Evolutionary conservation across 2,113 vertebrate genomes (phyloP).

Genomic region (Urocitellus parryii): DNA sequence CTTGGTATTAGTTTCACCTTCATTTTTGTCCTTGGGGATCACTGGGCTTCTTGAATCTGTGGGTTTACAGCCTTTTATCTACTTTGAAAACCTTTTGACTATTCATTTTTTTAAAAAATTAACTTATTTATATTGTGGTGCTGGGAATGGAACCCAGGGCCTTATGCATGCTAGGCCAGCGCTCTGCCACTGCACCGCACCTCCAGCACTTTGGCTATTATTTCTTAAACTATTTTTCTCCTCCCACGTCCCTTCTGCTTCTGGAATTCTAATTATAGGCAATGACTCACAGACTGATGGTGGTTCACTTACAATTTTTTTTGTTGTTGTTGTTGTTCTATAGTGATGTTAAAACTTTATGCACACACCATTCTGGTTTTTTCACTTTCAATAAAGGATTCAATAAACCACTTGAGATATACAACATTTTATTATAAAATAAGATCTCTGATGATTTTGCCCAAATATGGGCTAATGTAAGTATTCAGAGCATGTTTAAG

Average conservation of each 20-base stretch:
- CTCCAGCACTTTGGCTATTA: neutral
- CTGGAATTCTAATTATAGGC: neutral
- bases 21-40: neutral
- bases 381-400: neutral
- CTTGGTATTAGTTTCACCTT: neutral
- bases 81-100: neutral
- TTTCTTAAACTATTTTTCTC: constrained; percentile 35
- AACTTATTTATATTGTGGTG: too few relatives aligned
- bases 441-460: neutral
- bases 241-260: neutral
- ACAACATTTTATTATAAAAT: neutral
- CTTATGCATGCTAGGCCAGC: too few relatives aligned
- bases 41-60: neutral
- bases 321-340: neutral
- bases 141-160: too few relatives aligned
- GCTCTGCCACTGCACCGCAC: too few relatives aligned
- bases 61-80: constrained; percentile 14
- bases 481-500: neutral
- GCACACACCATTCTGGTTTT: neutral
- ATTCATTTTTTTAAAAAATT: too few relatives aligned
- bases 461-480: neutral
- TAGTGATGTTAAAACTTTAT: neutral
- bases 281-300: neutral
- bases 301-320: neutral
- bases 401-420: neutral